Base-by-base conservation (phyloP, 2,113 vertebrate species). In the Syrmaticus mikado region DNA sequence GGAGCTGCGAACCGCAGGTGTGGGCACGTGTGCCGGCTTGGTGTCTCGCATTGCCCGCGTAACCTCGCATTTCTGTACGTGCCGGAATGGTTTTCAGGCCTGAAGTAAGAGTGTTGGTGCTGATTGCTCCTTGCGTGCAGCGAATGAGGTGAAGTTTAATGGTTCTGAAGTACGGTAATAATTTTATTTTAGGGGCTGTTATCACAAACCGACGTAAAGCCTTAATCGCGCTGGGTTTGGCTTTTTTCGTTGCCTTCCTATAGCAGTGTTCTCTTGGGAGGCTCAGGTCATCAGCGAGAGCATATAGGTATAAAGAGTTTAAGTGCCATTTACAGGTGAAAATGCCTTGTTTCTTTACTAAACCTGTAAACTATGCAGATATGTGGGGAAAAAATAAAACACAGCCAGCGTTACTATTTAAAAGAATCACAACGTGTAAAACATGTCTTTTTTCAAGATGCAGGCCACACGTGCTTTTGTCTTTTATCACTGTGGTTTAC, bases 271-370 rank as follows among this genome's bases (percentile, higher is more conserved):
- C 45, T 81, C 61, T 50, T 28, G 45, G 74, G 60, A 85, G 40
- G n/a, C 19, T 24, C 40, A 57, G 85, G 21, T 85, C 16, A 1
- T 34, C 17, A 20, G 11, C 6, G 28, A 11, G 43, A 27, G 18
- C 16, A 11, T 50, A 1, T 40, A 8, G 61, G 65, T 48, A 27
- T 7, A 36, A 28, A 43, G n/a, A 8, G 2, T 20, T 16, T 30
- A 24, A 17, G 12, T 80, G 1, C 15, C 25, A 0, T 41, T 74
- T 62, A 72, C 34, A 86, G 46, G 57, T 87, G 66, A 72, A 82
- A 92, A 78, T 2, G 12, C 43, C 1, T 0, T 10, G 18, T 6
- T n/a, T 46, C 4, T 36, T 75, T 62, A 17, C 3, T 76, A 27
- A 36, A 28, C 8, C 0, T 36, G 5, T 3, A 45, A 80, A 30